Base-by-base conservation (phyloP, 2,797 vertebrate genomes). In the Apodemus agrarius region DNA sequence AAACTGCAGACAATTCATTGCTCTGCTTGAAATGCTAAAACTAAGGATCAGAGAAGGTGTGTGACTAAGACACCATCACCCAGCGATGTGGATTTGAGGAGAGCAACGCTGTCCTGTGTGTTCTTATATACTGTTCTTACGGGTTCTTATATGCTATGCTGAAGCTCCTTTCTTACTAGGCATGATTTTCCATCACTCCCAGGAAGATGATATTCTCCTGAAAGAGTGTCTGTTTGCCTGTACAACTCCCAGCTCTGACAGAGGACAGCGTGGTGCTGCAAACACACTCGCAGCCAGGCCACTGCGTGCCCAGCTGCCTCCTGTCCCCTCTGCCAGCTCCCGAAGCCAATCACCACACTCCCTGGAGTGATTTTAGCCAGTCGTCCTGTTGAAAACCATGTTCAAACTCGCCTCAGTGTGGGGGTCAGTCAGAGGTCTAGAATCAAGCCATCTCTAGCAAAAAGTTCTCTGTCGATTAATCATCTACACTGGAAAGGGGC, bases 261-360 rank as follows among this genome's bases (percentile, higher is more conserved):
- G 3, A 91, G n/a, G 90, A 69, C 9, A 63, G 40, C 40, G 0
- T 26, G 7, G 43, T 12, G 24, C 37, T 13, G 17, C 75, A 72
- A 46, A 65, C n/a, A 17, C 2, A 10, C 6, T 26, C 54, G 0
- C 0, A 0, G 26, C 90, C 21, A 7, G 14, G 16, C 80, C 49
- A 37, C 1, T 0, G 1, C 54, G 26, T 0, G 7, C 43, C 81
- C 63, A 0, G 1, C 19, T 57, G 63, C 54, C 37, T 65, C 90
- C 90, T 52, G 11, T 13, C 69, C 83, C 46, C 7, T n/a, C 37
- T 29, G 75, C 63, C 57, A 37, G 69, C 9, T 17, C 26, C 22
- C 29, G 46, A 52, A 1, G 54, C 59, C 52, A 75, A 61, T 12
- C 9, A 2, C 21, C 29, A 19, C 0, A 0, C 14, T 59, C 29